Percentiles rank a stretch among this genome's conserved stretches.
These are phyloP conservation scores for Catostylus mosaicus DNA, from an alignment of 30 jellyfish, hydroid and myxozoan genomes.

Conservation along the genomic window DNA sequence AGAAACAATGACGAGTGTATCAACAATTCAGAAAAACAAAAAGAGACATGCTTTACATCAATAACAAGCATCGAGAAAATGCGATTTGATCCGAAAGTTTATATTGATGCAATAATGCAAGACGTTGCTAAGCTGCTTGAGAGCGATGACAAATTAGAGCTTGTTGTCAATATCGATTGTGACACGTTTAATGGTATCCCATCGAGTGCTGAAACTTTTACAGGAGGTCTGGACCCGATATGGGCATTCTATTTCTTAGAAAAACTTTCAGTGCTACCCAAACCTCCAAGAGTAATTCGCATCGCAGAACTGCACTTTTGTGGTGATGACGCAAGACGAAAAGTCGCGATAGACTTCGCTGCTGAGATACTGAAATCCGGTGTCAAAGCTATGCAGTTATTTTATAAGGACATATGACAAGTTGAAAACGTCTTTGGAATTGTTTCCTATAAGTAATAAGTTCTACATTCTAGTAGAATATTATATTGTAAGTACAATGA, in stretches of 20 bases:
- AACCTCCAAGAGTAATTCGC: conserved; percentile 41
- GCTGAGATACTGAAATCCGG: conserved; percentile 27
- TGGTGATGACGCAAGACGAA: conserved; percentile 13
- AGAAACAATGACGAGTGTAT: conserved; percentile 25
- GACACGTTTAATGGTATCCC: conserved; percentile 35
- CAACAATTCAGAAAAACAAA: not conserved
- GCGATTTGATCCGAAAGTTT: conserved; percentile 34
- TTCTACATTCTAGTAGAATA: too few relatives aligned
- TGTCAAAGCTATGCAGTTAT: not conserved
- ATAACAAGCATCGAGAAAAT: conserved; percentile 5
- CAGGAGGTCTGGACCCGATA: conserved; percentile 25
- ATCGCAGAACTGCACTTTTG: conserved; percentile 32
- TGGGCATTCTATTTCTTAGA: conserved; percentile 21
- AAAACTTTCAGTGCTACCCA: conserved; percentile 19
- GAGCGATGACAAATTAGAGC: not conserved
- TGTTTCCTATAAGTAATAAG: too few relatives aligned
- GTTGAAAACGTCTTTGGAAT: too few relatives aligned
- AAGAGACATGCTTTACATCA: conserved; percentile 10
- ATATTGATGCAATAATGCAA: not conserved
- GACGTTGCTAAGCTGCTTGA: not conserved
- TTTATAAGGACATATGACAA: too few relatives aligned
- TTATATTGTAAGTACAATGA: too few relatives aligned
- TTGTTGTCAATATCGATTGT: conserved; percentile 28
- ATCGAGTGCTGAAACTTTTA: conserved; percentile 32
- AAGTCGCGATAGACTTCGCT: conserved; percentile 22